phyloP scores from a whole-genome alignment of 2,113 vertebrate genomes.

The Scalopus aquaticus region DNA sequence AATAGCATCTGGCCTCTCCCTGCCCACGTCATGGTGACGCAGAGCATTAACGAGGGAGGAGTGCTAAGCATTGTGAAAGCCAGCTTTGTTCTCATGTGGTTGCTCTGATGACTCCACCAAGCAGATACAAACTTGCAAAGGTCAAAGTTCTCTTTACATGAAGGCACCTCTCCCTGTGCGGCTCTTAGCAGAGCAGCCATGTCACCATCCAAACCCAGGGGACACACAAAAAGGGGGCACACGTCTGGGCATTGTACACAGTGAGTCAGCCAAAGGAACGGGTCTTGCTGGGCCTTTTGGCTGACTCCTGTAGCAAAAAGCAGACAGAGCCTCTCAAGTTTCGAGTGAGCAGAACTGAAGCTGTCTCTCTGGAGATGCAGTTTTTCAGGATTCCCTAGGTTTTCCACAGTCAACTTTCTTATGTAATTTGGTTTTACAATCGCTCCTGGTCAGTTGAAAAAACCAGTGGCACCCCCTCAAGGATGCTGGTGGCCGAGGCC shows the following conservation, averaged over 20 bases:
- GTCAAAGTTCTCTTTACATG: not conserved
- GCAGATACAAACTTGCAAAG: not conserved
- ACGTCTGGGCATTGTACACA: not conserved
- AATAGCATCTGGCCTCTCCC: not conserved
- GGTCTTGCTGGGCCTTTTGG: not conserved
- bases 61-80: not conserved
- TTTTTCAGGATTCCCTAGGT: too few species aligned
- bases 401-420: not conserved
- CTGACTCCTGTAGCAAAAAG: not conserved
- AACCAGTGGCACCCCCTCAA: not conserved
- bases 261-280: too few species aligned
- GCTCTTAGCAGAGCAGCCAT: not conserved
- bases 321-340: not conserved
- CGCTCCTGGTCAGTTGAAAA: not conserved
- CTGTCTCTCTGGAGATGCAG: accelerated
- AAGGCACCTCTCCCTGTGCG: not conserved
- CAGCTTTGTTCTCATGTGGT: not conserved
- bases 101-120: not conserved
- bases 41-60: not conserved
- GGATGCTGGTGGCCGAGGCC: not conserved
- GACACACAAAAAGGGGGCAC: not conserved
- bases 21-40: not conserved
- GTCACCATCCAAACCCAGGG: not conserved
- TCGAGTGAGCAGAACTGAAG: accelerated
- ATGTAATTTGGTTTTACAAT: not conserved